These are phyloP conservation scores for Agriopis leucophaearia DNA, from an alignment of 2,888 invertebrate genomes.

Conservation along the genomic window DNA sequence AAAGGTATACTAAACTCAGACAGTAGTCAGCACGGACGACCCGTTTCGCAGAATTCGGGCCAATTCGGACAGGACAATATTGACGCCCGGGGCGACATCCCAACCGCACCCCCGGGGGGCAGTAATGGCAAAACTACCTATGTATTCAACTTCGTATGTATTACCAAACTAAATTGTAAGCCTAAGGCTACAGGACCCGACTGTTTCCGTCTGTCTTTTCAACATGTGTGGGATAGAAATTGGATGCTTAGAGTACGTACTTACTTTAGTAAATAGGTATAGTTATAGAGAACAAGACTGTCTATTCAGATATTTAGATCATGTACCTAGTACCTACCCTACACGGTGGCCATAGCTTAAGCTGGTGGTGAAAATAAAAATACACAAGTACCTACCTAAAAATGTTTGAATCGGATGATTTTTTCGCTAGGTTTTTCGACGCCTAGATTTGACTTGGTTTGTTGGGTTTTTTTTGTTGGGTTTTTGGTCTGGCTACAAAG, in stretches of 20 bases:
- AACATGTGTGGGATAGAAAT: conserved; percentile 17
- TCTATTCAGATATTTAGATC: too few species aligned
- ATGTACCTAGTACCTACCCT: too few species aligned
- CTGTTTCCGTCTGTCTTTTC: conserved; percentile 25
- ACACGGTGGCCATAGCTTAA: too few species aligned
- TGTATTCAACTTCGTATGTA: conserved; percentile 43
- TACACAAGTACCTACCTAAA: too few species aligned
- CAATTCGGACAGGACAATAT: conserved; percentile 64
- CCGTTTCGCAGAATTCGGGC: conserved; percentile 13
- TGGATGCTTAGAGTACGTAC: neutral
- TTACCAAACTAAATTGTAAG: conserved; percentile 47
- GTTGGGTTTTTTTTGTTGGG: too few species aligned
- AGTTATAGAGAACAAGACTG: too few species aligned
- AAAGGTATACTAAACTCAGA: conserved; percentile 16
- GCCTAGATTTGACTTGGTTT: too few species aligned
- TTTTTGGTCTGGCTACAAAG: too few species aligned
- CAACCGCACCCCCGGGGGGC: conserved; percentile 39
- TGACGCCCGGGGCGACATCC: conserved; percentile 64
- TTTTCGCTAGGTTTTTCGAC: too few species aligned
- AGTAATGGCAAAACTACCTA: conserved; percentile 52
- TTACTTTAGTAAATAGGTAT: neutral
- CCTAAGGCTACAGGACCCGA: conserved; percentile 39
- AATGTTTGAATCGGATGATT: too few species aligned
- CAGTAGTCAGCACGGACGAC: neutral
- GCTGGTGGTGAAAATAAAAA: too few species aligned